phyloP scores from a whole-genome alignment of 2,113 vertebrate genomes.

The Chionis minor region DNA sequence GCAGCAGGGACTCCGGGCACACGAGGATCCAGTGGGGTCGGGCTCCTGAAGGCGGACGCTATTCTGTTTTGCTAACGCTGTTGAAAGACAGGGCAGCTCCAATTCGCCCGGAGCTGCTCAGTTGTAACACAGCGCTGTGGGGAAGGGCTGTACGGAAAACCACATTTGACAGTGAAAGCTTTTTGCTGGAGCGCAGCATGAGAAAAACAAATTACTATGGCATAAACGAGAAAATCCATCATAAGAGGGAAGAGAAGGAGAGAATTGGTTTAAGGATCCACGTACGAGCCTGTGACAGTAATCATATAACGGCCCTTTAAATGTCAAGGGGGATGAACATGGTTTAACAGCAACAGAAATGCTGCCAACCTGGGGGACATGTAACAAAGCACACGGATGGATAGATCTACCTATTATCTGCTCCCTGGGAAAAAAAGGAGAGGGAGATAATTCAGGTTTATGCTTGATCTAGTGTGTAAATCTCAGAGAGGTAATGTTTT shows the following conservation, averaged over 20 bases:
- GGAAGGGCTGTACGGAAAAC: neutral
- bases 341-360: conserved; percentile 27
- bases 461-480: conserved; percentile 48
- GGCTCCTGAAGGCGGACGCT: fast-evolving
- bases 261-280: conserved; percentile 31
- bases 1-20: fast-evolving
- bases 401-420: conserved; percentile 19
- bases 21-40: fast-evolving
- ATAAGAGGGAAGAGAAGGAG: neutral
- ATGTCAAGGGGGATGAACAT: conserved; percentile 39
- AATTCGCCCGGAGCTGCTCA: neutral
- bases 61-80: neutral
- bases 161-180: neutral
- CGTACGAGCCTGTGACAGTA: neutral
- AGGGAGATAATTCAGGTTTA: conserved; percentile 17
- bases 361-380: neutral
- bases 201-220: conserved; percentile 30
- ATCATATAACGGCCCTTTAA: conserved; percentile 37
- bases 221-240: conserved; percentile 35
- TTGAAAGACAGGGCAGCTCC: neutral
- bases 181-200: neutral
- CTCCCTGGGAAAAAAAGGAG: neutral
- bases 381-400: conserved; percentile 26
- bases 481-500: conserved; percentile 27
- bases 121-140: neutral